Percentiles rank a stretch among this genome's conserved stretches.
Conservation (phyloP, 2,113 vertebrate species). For the Xiphophorus couchianus region DNA sequence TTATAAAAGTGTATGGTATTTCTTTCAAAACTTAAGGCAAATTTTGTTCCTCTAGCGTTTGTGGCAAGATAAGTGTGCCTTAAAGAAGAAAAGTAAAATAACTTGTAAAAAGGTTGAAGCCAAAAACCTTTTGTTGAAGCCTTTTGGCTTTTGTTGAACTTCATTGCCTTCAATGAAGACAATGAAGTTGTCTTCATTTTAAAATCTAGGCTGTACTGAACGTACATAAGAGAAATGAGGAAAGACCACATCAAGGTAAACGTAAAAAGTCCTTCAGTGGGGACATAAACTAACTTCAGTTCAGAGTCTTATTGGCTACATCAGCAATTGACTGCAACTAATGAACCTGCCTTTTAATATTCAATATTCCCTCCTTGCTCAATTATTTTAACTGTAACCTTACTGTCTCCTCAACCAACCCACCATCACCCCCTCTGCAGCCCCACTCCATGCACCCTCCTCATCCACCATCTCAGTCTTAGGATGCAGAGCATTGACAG, state of each 20-base stretch:
- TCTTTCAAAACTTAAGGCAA: neutral
- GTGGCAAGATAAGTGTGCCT: neutral
- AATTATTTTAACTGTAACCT: conserved; percentile 62
- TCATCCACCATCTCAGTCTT: conserved; percentile 71
- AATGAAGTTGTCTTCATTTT: too few relatives aligned
- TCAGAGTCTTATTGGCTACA: conserved; percentile 34
- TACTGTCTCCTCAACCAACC: conserved; percentile 32
- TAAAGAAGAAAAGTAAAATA: neutral
- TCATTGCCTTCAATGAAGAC: too few relatives aligned
- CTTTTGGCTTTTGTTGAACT: too few relatives aligned
- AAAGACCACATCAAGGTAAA: neutral
- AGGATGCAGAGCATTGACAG: conserved; percentile 88
- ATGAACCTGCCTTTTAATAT: conserved; percentile 57
- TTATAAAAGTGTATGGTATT: neutral
- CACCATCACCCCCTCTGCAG: conserved; percentile 21
- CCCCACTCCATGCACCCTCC: conserved; percentile 57
- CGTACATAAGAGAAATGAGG: neutral
- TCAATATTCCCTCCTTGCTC: conserved; percentile 48
- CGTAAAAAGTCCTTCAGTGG: conserved; percentile 5
- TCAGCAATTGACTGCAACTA: conserved; percentile 39
- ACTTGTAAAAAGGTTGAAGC: neutral
- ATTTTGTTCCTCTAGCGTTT: neutral
- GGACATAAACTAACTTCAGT: conserved; percentile 35
- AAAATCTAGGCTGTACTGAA: neutral
- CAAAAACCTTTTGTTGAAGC: neutral